Base-by-base conservation (phyloP, 1,140 invertebrate species). In the Spodoptera litura region DNA sequence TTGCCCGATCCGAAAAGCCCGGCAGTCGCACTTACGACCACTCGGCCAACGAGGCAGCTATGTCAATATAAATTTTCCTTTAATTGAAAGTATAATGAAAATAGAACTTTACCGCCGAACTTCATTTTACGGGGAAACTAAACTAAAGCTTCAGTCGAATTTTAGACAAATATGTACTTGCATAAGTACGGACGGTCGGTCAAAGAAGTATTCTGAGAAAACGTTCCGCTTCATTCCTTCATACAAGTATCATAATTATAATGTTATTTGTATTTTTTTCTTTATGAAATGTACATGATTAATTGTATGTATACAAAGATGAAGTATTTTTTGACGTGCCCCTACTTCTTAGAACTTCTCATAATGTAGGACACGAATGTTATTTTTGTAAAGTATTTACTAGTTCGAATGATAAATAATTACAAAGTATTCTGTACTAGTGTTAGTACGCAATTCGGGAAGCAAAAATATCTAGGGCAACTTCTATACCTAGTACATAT, bases 231-330 rank as follows among this genome's bases (percentile, higher is more conserved):
- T 64, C 49, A 51, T 70, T 49, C 25, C 31, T 62, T 53, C 13
- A 75, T 64, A 75, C 73, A 75, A 75, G 59, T 75, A 64, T 62
- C 53, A 64, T 61, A 64, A 75, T 75, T 75, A 75, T 49, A 49
- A 27, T 51, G 13, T 38, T 44, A 35, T 53, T 53, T 53, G 53
- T 53, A 75, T 75, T 75, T 35, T n/a, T 31, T 72, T 75, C 52
- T 75, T 64, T n/a, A n/a, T 58, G 44, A 64, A 75, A 59, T 75
- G 59, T 75, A 27, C 68, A 59, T 75, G 73, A 75, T 75, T 75
- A 52, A 75, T 75, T 64, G 72, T 73, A 49, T 70, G 44, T 73
- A 61, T 61, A 73, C 73, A 62, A 59, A 62, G 51, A 53, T 53
- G 73, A 35, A 75, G 58, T 53, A 75, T 75, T 52, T 74, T 61